phyloP scores from a whole-genome alignment of 2,888 invertebrate species.

The Sarcophaga variegata region DNA sequence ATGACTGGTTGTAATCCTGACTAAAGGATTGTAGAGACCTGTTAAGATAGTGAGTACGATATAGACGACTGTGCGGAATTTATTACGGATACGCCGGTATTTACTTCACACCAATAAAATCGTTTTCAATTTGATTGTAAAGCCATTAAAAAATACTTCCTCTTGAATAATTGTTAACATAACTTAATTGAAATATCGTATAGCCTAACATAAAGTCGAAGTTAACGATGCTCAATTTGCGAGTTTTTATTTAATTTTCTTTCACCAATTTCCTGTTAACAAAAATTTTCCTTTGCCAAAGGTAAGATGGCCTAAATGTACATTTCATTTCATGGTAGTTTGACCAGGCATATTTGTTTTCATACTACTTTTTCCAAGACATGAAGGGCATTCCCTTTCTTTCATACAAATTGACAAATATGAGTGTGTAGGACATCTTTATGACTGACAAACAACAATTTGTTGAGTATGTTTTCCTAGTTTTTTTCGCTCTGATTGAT shows the following conservation, averaged over 20 bases:
- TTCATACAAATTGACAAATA: background rate
- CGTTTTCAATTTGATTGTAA: background rate
- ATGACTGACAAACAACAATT: conserved; percentile 35
- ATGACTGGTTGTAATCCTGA: no score
- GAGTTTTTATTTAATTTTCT: no score
- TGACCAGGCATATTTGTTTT: conserved; percentile 19
- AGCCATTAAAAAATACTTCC: no score
- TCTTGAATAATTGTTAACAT: no score
- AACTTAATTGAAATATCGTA: no score
- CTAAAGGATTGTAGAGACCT: no score
- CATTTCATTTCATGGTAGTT: conserved; percentile 40
- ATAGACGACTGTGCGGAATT: no score
- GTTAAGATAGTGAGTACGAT: no score
- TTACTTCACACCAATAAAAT: background rate
- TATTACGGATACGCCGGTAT: no score
- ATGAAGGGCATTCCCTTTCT: background rate
- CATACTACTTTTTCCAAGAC: background rate
- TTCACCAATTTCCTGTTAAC: no score
- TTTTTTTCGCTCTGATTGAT: background rate
- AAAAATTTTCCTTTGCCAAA: background rate
- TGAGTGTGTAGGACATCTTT: background rate
- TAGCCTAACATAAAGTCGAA: no score
- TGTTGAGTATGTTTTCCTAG: conserved; percentile 6
- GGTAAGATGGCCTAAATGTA: conserved; percentile 26
- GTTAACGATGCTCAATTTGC: no score